A percentile compares a stretch with the other conserved stretches of the same genome.
Conservation (phyloP, 2,113 vertebrate genomes). For the Rhabdornis inornatus region DNA sequence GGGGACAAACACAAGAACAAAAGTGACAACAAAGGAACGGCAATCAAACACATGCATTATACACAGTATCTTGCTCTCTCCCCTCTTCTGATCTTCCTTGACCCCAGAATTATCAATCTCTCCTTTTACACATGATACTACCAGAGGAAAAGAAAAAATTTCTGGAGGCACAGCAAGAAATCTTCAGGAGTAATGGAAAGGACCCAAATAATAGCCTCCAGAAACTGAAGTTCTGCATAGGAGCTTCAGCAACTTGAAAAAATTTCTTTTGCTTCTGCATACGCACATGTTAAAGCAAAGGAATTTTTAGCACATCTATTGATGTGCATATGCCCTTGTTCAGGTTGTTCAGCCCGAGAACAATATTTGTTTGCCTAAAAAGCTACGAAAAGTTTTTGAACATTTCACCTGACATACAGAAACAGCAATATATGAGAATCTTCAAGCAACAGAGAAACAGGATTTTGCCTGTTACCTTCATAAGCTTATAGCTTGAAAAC, state of each 20-base stretch:
- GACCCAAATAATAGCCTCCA: background rate
- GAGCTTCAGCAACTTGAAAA: background rate
- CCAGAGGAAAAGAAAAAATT: background rate
- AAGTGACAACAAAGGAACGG: background rate
- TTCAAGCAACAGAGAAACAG: background rate
- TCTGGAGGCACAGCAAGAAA: background rate
- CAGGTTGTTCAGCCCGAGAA: background rate
- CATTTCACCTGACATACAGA: background rate
- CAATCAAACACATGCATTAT: fast-evolving
- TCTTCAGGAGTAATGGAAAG: background rate
- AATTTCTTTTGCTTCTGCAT: background rate
- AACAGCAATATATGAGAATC: background rate
- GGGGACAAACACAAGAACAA: background rate
- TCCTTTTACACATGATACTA: background rate
- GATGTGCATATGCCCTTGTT: background rate
- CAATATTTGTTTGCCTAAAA: background rate
- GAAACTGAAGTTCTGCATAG: background rate
- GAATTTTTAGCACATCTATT: background rate
- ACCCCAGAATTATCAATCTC: background rate
- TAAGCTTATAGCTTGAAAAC: background rate
- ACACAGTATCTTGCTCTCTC: background rate
- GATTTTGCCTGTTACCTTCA: background rate
- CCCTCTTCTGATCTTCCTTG: background rate
- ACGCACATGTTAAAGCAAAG: background rate
- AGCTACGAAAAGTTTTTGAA: background rate